A percentile compares a stretch with the other conserved stretches of the same genome.
These are phyloP conservation scores for Poecilus cupreus DNA, from an alignment of 2,888 invertebrate species.

Conservation along the genomic window DNA sequence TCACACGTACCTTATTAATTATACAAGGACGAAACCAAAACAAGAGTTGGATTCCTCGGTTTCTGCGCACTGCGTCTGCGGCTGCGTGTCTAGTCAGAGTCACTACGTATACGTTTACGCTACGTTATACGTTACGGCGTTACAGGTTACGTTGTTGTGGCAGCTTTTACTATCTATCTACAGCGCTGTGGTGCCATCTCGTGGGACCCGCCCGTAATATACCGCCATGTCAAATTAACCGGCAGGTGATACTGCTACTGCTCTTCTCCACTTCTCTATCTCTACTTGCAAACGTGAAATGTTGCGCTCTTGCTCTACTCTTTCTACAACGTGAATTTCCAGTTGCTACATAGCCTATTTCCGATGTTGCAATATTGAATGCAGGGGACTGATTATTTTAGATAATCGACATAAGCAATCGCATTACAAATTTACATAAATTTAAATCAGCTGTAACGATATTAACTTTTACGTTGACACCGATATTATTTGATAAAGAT, in stretches of 20 bases:
- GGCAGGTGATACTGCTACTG: constrained; percentile 6
- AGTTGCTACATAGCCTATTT: no score
- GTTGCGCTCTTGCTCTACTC: constrained; percentile 6
- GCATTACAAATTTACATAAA: constrained; percentile 36
- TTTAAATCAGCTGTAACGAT: constrained; percentile 10
- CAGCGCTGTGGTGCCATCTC: constrained; percentile 19
- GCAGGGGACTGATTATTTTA: neutral
- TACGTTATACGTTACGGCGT: neutral
- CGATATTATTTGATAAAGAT: constrained; percentile 22
- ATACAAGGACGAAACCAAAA: constrained; percentile 44
- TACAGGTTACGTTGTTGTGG: neutral
- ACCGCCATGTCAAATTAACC: constrained; percentile 46
- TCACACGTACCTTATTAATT: constrained; percentile 53
- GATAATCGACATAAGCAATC: constrained; percentile 15
- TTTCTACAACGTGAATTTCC: neutral
- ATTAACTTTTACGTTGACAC: constrained; percentile 10
- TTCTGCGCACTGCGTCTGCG: neutral
- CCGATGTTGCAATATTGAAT: neutral
- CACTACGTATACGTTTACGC: neutral
- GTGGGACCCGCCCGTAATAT: constrained; percentile 30
- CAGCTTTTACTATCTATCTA: constrained; percentile 5
- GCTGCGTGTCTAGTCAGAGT: neutral
- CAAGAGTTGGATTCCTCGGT: constrained; percentile 10
- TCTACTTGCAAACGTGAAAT: constrained; percentile 18
- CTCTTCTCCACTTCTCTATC: neutral